These are phyloP conservation scores for Polylopha cassiicola DNA, from an alignment of 2,888 invertebrate genomes.

Conservation along the genomic window DNA sequence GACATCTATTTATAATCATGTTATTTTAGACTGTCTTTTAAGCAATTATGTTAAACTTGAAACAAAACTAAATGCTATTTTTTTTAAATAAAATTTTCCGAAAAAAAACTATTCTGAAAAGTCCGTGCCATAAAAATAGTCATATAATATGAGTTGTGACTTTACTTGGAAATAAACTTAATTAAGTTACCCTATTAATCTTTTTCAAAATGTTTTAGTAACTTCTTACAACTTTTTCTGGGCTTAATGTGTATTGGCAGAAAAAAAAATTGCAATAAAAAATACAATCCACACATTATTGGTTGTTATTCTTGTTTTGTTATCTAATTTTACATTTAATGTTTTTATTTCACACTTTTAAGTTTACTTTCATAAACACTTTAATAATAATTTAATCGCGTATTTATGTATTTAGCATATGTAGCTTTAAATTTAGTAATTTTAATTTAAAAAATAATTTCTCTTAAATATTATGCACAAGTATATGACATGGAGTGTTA, in stretches of 20 bases:
- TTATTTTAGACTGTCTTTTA: too few species aligned
- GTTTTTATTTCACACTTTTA: slow-evolving; percentile 52
- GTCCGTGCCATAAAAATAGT: slow-evolving; percentile 20
- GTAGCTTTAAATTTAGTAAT: slow-evolving; percentile 67
- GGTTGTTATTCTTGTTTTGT: slow-evolving; percentile 72
- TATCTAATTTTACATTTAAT: slow-evolving; percentile 68
- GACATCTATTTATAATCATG: too few species aligned
- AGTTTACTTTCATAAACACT: slow-evolving; percentile 49
- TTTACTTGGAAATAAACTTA: slow-evolving; percentile 10
- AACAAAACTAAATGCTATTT: too few species aligned
- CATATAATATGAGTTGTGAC: slow-evolving; percentile 11
- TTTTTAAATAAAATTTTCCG: too few species aligned
- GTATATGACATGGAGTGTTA: slow-evolving; percentile 57
- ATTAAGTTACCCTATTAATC: slow-evolving; percentile 7
- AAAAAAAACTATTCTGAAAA: too few species aligned
- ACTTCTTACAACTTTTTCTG: slow-evolving; percentile 17
- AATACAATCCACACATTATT: slow-evolving; percentile 41
- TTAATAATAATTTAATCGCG: slow-evolving; percentile 51
- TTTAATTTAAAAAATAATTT: slow-evolving; percentile 45
- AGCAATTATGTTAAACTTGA: too few species aligned
- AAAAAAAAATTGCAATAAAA: slow-evolving; percentile 30
- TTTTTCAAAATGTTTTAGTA: slow-evolving; percentile 10
- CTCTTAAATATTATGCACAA: slow-evolving; percentile 40
- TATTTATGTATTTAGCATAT: slow-evolving; percentile 69
- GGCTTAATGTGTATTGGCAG: slow-evolving; percentile 17